Evolutionary conservation across 2,888 invertebrate genomes (phyloP), one percentile per base, ranked within the genome.

Genomic region (Campopleginae sp.): DNA sequence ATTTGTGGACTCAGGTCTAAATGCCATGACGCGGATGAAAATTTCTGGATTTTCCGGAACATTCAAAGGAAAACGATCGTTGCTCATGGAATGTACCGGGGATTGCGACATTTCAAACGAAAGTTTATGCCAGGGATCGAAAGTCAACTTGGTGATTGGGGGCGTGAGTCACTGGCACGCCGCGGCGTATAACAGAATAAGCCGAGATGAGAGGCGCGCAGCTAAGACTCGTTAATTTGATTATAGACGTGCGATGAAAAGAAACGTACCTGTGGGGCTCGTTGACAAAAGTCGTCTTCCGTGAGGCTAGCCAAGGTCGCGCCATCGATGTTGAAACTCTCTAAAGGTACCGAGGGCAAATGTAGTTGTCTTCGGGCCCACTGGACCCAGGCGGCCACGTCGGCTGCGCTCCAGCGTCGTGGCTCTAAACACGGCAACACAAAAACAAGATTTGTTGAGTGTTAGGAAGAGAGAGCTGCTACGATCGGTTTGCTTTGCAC

Each of bases 301-400:
- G 96, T 96, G 80, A 98, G 95, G 72, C 96, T 95, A 84, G 97
- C 95, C 85, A 98, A 94, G 54, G 96, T 96, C 17, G 96, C 94
- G 78, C 98, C 98, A 88, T 97, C 96, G 95, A 98, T 96, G 87
- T 96, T 95, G 94, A 98, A 98, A 92, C 97, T 96, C 89, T 97
- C 96, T 84, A 97, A 95, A 33, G 96, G 95, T 68, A 97, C 96
- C 93, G 96, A 95, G 17, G 97, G 96, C 88, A 97, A 94, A 89
- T 96, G 96, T 93, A 97, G 97, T 93, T 98, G 97, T 91, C 96
- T 95, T 85, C 97, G 95, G 89, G 98, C 98, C 96, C 97, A 98
- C 93, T 97, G 96, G 84, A 98, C 95, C 98, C 98, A 99, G 31
- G 97, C 96, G 88, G 97, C 96, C 70, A 98, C 98, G 93, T 98